These are phyloP conservation scores for Spodoptera exigua DNA, from an alignment of 2,888 invertebrate species.

Conservation along the genomic window DNA sequence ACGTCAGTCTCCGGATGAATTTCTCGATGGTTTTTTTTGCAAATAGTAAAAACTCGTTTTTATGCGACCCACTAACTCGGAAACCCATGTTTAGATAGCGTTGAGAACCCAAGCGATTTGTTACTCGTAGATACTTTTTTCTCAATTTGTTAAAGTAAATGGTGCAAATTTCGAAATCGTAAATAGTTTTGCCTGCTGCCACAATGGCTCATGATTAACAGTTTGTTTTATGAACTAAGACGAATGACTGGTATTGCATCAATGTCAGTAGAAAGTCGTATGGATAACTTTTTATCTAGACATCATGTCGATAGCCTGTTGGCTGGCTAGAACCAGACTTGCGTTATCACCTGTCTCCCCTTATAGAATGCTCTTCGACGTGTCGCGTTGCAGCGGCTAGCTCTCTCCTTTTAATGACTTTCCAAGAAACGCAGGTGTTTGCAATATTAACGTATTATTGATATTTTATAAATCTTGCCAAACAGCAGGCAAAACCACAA, in stretches of 20 bases:
- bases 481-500: conserved; percentile 7
- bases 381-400: conserved; percentile 69
- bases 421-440: conserved; percentile 63
- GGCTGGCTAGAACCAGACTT: conserved; percentile 66
- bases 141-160: conserved; percentile 38
- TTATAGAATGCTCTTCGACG: conserved; percentile 64
- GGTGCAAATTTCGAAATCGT: conserved; percentile 52
- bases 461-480: conserved; percentile 21
- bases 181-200: conserved; percentile 28
- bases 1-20: conserved; percentile 68
- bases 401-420: conserved; percentile 80
- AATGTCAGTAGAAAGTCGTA: conserved; percentile 79
- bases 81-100: conserved; percentile 59
- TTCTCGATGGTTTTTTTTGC: conserved; percentile 69
- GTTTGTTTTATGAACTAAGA: conserved; percentile 47
- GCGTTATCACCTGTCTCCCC: conserved; percentile 78
- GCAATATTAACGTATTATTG: conserved; percentile 22
- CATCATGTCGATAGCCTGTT: conserved; percentile 59
- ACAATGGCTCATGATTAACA: conserved; percentile 38
- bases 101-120: conserved; percentile 44
- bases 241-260: conserved; percentile 61
- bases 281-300: conserved; percentile 74
- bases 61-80: conserved; percentile 65
- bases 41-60: conserved; percentile 71
- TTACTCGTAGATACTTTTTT: conserved; percentile 20